These are phyloP conservation scores for Chloroceryle aenea DNA, from an alignment of 2,113 vertebrate species.

Conservation along the genomic window DNA sequence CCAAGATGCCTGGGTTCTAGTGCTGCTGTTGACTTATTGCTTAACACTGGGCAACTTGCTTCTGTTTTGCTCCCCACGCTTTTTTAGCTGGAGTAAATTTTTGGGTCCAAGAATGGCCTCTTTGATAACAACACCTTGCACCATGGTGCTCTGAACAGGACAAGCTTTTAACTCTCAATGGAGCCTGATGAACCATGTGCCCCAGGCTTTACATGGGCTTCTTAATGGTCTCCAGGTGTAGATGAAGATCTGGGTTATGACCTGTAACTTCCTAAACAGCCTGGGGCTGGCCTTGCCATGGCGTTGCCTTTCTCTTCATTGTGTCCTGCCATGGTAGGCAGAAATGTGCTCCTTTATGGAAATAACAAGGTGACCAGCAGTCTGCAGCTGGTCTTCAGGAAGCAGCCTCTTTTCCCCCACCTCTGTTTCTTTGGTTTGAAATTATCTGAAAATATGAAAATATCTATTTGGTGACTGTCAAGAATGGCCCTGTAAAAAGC, in stretches of 20 bases:
- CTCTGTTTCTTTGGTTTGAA: not conserved
- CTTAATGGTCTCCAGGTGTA: conserved; percentile 36
- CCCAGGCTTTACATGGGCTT: not conserved
- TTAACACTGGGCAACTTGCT: not conserved
- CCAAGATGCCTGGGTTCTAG: not conserved
- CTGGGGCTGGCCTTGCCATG: not conserved
- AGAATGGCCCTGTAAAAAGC: not conserved
- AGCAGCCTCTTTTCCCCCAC: not conserved
- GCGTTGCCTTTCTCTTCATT: not conserved
- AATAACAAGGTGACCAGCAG: not conserved
- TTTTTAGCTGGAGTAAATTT: not conserved
- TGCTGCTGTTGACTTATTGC: not conserved
- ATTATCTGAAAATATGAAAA: not conserved
- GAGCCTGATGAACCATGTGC: not conserved
- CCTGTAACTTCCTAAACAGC: conserved; percentile 1
- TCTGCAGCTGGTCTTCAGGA: not conserved
- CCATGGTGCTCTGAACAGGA: not conserved
- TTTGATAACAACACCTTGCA: not conserved
- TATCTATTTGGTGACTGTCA: not conserved
- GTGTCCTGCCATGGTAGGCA: not conserved
- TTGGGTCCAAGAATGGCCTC: not conserved
- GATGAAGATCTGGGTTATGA: conserved; percentile 15
- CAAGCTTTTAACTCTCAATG: not conserved
- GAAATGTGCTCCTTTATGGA: not conserved
- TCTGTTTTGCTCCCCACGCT: not conserved